phyloP scores from a whole-genome alignment of 2,888 invertebrate species.

The Zaprionus bogoriensis region DNA sequence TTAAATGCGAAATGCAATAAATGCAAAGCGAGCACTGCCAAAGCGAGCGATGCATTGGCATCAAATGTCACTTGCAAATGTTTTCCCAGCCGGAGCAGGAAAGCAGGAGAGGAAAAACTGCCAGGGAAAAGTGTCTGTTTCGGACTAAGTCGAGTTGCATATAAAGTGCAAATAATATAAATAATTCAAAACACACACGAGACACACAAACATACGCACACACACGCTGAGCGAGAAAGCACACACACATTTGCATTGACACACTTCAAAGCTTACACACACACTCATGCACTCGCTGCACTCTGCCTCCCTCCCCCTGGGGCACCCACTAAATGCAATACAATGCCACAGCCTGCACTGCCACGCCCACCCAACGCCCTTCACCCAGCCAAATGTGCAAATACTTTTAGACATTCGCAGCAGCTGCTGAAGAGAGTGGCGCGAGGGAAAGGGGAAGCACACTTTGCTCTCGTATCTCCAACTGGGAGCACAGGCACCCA shows the following conservation, averaged over 20 bases:
- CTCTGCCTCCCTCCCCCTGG: slow-evolving; percentile 14
- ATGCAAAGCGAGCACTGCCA: slow-evolving; percentile 34
- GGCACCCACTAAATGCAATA: slow-evolving; percentile 70
- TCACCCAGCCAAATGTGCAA: slow-evolving; percentile 43
- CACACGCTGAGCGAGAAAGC: slow-evolving; percentile 5
- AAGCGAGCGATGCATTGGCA: slow-evolving; percentile 47
- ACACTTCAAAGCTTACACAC: slow-evolving; percentile 57
- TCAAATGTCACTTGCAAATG: slow-evolving; percentile 55
- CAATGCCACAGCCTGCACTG: slow-evolving; percentile 48
- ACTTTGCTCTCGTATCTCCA: too few relatives aligned
- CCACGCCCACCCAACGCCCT: slow-evolving; percentile 9
- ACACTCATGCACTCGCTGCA: neutral
- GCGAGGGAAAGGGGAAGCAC: too few relatives aligned
- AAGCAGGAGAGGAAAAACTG: too few relatives aligned
- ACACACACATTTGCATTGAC: slow-evolving; percentile 72
- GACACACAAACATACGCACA: slow-evolving; percentile 40
- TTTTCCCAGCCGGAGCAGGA: slow-evolving; percentile 29
- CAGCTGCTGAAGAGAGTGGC: slow-evolving; percentile 29
- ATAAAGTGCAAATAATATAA: slow-evolving; percentile 75
- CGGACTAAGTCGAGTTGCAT: slow-evolving; percentile 45
- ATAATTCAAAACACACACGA: slow-evolving; percentile 69
- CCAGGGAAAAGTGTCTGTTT: slow-evolving; percentile 32
- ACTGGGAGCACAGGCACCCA: too few relatives aligned
- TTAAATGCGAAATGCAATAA: slow-evolving; percentile 54
- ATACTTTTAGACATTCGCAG: slow-evolving; percentile 53